Base-by-base conservation (phyloP, 2,888 invertebrate genomes). In the Andrena camellia region DNA sequence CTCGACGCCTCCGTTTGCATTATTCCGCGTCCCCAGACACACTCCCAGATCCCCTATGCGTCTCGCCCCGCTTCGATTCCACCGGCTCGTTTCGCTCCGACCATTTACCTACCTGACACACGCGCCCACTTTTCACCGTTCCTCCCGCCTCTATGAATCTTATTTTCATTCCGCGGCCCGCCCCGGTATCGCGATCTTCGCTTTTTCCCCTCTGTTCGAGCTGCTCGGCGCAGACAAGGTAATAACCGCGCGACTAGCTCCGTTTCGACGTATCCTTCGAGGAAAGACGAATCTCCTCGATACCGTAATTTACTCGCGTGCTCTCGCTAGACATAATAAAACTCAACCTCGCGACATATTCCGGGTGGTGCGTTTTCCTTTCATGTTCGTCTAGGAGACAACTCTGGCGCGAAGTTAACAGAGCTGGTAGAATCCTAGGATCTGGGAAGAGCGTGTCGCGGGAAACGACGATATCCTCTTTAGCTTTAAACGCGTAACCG, bases 401-500 rank as follows among this genome's bases (percentile, higher is more conserved):
- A 3, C 20, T 8, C 7, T n/a, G 20, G 52, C 52, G 20, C 2
- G 20, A n/a, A 2, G n/a, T 7, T 17, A 6, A 6, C n/a, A 33
- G 23, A 31, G 54, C 13, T 10, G 3, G 5, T 50, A 13, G 31
- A 52, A 33, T 7, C 29, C 20, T 29, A 48, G 20, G 35, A n/a
- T 26, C 33, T 8, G 8, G 35, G 20, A 23, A 48, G 3, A 26
- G 10, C n/a, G 57, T 7, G 66, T 29, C 35, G 29, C 31, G 66
- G 31, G 33, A 60, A 63, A 78, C 87, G 86, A 84, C 71, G 88
- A 87, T 85, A 88, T 90, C 87, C 90, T 91, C 88, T 90, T 91
- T 89, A 89, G 86, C 85, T 85, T 91, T 91, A 86, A 89, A 85
- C 86, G 87, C 88, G 86, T 86, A 87, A 86, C 86, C 80, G 87